Percentiles rank a stretch among this genome's conserved stretches.
These are phyloP conservation scores for Chalcosyrphus nemorum DNA, from an alignment of 2,888 invertebrate genomes.

Conservation along the genomic window DNA sequence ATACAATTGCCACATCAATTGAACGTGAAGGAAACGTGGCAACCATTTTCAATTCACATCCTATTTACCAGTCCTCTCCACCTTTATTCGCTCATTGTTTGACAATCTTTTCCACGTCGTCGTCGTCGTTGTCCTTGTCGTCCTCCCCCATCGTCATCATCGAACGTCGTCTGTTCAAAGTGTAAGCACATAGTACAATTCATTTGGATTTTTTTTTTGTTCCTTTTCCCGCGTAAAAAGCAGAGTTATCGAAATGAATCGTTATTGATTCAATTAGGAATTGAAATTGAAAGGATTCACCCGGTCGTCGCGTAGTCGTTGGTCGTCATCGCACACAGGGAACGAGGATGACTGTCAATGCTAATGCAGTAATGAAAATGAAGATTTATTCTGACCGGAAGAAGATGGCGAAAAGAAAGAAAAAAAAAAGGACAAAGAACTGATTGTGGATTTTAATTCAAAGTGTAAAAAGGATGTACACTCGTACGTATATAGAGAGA, in stretches of 20 bases:
- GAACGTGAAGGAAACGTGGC: slow-evolving; percentile 46
- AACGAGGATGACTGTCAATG: slow-evolving; percentile 53
- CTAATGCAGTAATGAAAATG: slow-evolving; percentile 67
- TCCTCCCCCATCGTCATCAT: slow-evolving; percentile 27
- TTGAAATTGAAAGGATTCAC: slow-evolving; percentile 68
- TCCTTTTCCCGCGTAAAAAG: slow-evolving; percentile 2
- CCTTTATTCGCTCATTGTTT: slow-evolving; percentile 30
- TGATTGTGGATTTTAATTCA: slow-evolving; percentile 57
- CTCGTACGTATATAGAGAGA: slow-evolving; percentile 6
- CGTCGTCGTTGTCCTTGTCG: background rate
- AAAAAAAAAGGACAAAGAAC: slow-evolving; percentile 27
- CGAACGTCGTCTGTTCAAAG: slow-evolving; percentile 43
- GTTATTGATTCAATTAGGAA: slow-evolving; percentile 70
- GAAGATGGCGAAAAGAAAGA: slow-evolving; percentile 17
- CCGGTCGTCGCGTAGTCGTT: slow-evolving; percentile 8
- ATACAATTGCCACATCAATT: slow-evolving; percentile 47
- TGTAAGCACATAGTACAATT: slow-evolving; percentile 51
- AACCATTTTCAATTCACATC: slow-evolving; percentile 61
- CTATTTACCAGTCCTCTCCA: slow-evolving; percentile 28
- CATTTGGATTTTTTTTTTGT: slow-evolving; percentile 10
- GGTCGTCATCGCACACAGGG: slow-evolving; percentile 9
- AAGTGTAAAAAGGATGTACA: slow-evolving; percentile 48
- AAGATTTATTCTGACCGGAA: slow-evolving; percentile 65
- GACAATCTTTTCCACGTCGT: slow-evolving; percentile 4
- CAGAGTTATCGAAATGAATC: slow-evolving; percentile 67